Evolutionary conservation across 2,797 vertebrate genomes (phyloP).

Genomic region (Phalloptychus januarius): DNA sequence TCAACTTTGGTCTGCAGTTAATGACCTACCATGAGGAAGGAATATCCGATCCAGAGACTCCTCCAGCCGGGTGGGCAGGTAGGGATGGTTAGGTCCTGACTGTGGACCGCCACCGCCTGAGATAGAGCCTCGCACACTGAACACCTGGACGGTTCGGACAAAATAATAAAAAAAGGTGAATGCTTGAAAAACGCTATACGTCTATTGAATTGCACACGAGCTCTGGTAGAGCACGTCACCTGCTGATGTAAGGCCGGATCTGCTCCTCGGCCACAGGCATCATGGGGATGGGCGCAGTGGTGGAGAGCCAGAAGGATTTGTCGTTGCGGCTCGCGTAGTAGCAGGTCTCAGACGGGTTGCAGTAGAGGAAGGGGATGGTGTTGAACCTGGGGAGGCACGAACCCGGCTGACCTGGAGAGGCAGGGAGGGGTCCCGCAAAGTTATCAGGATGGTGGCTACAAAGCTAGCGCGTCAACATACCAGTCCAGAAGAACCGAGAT

Average conservation of each 20-base stretch:
- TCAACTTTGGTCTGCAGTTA: background rate
- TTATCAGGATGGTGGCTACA: background rate
- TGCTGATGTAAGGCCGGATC: conserved; percentile 92
- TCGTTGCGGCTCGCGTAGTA: conserved; percentile 94
- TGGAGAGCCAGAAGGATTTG: conserved; percentile 99
- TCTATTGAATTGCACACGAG: background rate
- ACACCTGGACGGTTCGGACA: conserved; percentile 74
- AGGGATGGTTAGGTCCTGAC: conserved; percentile 92
- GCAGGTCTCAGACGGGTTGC: conserved; percentile 91
- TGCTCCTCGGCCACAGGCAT: conserved; percentile 88
- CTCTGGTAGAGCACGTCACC: conserved; percentile 30
- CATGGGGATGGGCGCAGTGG: conserved; percentile 94
- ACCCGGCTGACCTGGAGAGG: conserved; percentile 88
- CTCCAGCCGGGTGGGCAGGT: conserved; percentile 91
- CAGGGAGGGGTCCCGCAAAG: background rate
- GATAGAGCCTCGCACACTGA: conserved; percentile 94
- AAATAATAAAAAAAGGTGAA: background rate
- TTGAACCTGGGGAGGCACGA: conserved; percentile 94
- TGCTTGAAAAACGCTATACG: too few species aligned
- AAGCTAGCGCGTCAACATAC: background rate
- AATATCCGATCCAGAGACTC: conserved; percentile 98
- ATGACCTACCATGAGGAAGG: conserved; percentile 93
- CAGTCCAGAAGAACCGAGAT: background rate
- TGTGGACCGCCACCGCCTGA: conserved; percentile 92
- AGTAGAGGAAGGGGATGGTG: conserved; percentile 98